A percentile compares a stretch with the other conserved stretches of the same genome.
Evolutionary conservation across 1,140 invertebrate genomes (phyloP).

Genomic region (Drosophila setifemur): DNA sequence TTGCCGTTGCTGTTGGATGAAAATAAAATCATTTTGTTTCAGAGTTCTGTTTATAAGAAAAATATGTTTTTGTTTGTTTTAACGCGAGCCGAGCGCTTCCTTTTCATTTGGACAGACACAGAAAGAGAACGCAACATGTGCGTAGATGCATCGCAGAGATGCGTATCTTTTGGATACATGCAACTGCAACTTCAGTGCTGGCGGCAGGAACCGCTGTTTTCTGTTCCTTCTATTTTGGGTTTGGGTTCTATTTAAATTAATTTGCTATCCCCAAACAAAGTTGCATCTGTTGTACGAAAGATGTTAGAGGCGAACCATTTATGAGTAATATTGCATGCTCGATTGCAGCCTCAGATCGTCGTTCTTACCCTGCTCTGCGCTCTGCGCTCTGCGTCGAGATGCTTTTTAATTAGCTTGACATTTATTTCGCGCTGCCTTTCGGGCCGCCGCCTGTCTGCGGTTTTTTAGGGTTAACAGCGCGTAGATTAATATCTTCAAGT

Average conservation of each 20-base stretch:
- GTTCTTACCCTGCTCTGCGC: background rate
- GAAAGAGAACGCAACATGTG: constrained; percentile 21
- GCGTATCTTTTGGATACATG: constrained; percentile 66
- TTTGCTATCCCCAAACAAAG: constrained; percentile 41
- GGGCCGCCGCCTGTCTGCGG: constrained; percentile 38
- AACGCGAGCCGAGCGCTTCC: constrained; percentile 63
- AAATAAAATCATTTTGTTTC: constrained; percentile 73
- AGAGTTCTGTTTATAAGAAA: constrained; percentile 74
- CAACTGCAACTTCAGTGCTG: constrained; percentile 13
- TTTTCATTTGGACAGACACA: constrained; percentile 27
- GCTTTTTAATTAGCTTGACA: constrained; percentile 78
- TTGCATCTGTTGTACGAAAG: constrained; percentile 22
- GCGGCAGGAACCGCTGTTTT: background rate
- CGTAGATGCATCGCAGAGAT: constrained; percentile 54
- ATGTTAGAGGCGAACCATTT: constrained; percentile 25
- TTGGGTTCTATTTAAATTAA: constrained; percentile 68
- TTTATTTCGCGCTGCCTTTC: constrained; percentile 49
- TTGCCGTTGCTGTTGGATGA: constrained; percentile 33
- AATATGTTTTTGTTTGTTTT: constrained; percentile 80
- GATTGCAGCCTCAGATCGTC: constrained; percentile 22
- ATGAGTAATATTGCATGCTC: constrained; percentile 67
- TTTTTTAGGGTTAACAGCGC: constrained; percentile 74
- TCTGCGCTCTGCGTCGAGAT: no score
- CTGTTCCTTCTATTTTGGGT: constrained; percentile 63
- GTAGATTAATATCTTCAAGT: constrained; percentile 82